A percentile compares a stretch with the other conserved stretches of the same genome.
These are phyloP conservation scores for Eupelmus urozonus DNA, from an alignment of 2,888 invertebrate genomes.

Conservation along the genomic window DNA sequence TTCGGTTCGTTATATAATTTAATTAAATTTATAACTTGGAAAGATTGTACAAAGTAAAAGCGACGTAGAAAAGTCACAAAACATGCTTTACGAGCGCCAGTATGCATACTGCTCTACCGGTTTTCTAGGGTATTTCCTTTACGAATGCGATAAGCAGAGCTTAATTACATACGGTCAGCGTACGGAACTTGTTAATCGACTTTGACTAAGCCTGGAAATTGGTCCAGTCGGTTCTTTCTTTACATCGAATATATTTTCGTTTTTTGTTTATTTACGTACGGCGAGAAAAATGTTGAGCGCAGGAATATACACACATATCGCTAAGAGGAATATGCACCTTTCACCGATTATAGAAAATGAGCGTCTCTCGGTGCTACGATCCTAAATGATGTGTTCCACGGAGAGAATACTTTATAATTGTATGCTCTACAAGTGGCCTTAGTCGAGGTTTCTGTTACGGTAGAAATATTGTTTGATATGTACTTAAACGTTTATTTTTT, in stretches of 20 bases:
- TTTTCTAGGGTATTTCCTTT: neutral
- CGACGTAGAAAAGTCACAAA: constrained; percentile 17
- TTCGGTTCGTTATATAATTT: constrained; percentile 10
- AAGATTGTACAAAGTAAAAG: constrained; percentile 36
- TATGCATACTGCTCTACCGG: neutral
- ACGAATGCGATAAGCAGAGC: constrained; percentile 6
- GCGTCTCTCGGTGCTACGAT: neutral
- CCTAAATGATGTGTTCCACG: constrained; percentile 32
- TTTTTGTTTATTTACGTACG: neutral
- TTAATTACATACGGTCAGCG: constrained; percentile 7
- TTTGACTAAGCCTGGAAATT: constrained; percentile 39
- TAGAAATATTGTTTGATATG: neutral
- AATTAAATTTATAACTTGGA: constrained; percentile 3
- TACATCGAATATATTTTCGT: neutral
- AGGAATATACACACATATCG: neutral
- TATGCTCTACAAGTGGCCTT: neutral
- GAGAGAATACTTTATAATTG: constrained; percentile 40
- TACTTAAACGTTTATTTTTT: neutral
- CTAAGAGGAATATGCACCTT: neutral
- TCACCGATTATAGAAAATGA: constrained; percentile 21
- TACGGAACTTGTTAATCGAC: constrained; percentile 30
- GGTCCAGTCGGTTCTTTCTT: constrained; percentile 34
- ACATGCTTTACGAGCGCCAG: neutral
- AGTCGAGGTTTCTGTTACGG: neutral
- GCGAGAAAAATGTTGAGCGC: neutral